These are phyloP conservation scores for Stegastes partitus DNA, from an alignment of 2,113 vertebrate genomes.

Conservation along the genomic window DNA sequence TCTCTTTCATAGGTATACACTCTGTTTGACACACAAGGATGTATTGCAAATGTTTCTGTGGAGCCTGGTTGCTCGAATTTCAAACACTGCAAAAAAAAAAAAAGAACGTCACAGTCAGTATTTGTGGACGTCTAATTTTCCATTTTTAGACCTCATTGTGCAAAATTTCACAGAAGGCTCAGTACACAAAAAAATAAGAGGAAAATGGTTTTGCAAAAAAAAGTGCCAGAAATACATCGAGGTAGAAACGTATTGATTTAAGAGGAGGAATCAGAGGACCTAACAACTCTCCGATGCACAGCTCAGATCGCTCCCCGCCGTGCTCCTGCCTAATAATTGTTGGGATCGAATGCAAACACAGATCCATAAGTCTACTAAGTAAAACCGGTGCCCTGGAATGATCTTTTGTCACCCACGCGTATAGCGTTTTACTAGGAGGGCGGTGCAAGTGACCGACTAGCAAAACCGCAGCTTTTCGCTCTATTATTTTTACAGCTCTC, in stretches of 20 bases:
- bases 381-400: conserved; percentile 7
- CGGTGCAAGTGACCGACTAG: conserved; percentile 16
- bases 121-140: too few species aligned
- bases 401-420: not conserved
- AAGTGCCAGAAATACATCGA: not conserved
- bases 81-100: too few species aligned
- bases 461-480: conserved; percentile 14
- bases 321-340: too few species aligned
- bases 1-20: too few species aligned
- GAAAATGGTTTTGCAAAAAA: not conserved
- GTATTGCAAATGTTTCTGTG: too few species aligned
- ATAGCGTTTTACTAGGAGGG: conserved; percentile 5
- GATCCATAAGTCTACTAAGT: not conserved
- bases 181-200: too few species aligned
- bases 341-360: not conserved
- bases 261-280: not conserved
- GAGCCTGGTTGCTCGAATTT: too few species aligned
- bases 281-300: not conserved
- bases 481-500: conserved; percentile 58
- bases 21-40: too few species aligned
- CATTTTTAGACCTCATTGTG: too few species aligned
- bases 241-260: not conserved
- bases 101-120: too few species aligned
- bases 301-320: not conserved
- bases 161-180: too few species aligned